Base-by-base conservation (phyloP, 2,888 invertebrate species). In the Leucophora obtusa region DNA sequence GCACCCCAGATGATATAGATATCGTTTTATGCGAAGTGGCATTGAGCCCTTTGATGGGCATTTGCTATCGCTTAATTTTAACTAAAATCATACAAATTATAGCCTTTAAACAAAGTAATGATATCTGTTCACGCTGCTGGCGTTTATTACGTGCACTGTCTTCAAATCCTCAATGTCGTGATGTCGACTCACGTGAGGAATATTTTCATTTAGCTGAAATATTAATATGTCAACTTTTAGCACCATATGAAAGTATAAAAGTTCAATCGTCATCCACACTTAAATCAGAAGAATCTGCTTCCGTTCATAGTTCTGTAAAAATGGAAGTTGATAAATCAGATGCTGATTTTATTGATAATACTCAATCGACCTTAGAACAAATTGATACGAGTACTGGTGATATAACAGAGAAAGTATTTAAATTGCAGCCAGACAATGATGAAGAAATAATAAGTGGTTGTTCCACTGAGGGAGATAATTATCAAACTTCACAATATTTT, bases 161-260 rank as follows among this genome's bases (percentile, higher is more conserved):
- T 7, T 85, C 83, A n/a, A 91, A 90, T 83, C 82, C 86, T 0
- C 84, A 85, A 24, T 85, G 88, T 4, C 86, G 87, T 21, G 86
- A 89, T 73, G 86, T 85, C 8, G 85, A 85, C 11, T 87, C 87
- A n/a, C 85, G 88, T 1, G 85, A 85, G 47, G 88, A 90, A 66
- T 87, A 88, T 54, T 89, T 89, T 56, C 86, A 90, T 79, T 82
- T 90, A 33, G 86, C 89, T 0, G 89, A 90, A 79, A 86, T 90
- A 21, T 85, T 90, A 2, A 84, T 89, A 11, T 89, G 89, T 9
- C 87, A 90, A 62, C 79, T 90, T 1, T 82, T 90, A 72, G 90
- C 88, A 2, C 88, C 89, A 0, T 88, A 84, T 68, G 89, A 90
- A 65, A 85, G 87, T n/a, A 89, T 88, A 2, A 87, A 88, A 50